phyloP scores from a whole-genome alignment of 2,113 vertebrate species.

The Cochlearius cochlearius region DNA sequence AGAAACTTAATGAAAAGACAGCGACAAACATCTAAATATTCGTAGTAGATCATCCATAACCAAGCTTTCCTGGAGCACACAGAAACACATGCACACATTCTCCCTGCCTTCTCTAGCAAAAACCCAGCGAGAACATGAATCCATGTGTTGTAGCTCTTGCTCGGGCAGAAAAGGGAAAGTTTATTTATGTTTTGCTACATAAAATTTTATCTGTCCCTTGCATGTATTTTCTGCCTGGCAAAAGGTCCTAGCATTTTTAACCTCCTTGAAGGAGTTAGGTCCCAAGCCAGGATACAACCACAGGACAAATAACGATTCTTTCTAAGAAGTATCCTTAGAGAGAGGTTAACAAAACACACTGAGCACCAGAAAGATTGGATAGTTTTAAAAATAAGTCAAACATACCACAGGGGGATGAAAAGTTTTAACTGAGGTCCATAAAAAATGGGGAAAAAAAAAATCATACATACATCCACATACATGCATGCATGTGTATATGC shows the following conservation, averaged over 20 bases:
- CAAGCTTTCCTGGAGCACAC: not conserved
- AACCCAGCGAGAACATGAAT: not conserved
- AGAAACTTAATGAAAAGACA: not conserved
- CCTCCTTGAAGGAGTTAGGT: not conserved
- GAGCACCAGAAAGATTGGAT: not conserved
- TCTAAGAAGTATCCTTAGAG: not conserved
- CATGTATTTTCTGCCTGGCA: not conserved
- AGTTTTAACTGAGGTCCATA: not conserved
- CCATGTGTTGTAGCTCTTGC: not conserved
- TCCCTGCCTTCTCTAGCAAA: not conserved
- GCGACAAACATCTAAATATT: not conserved
- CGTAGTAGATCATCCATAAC: not conserved
- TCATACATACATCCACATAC: not conserved
- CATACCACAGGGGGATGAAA: not conserved
- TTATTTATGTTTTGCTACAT: not conserved
- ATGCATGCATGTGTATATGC: no score
- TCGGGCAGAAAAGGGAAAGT: not conserved
- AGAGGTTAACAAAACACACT: not conserved
- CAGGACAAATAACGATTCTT: not conserved
- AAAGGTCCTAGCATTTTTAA: not conserved
- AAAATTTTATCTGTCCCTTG: not conserved
- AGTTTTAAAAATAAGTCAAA: not conserved
- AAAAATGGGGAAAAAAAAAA: not conserved
- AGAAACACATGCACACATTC: not conserved
- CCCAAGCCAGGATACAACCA: not conserved